Evolutionary conservation across 2,797 vertebrate genomes (phyloP).

Genomic region (Gymnoscopelus braueri): DNA sequence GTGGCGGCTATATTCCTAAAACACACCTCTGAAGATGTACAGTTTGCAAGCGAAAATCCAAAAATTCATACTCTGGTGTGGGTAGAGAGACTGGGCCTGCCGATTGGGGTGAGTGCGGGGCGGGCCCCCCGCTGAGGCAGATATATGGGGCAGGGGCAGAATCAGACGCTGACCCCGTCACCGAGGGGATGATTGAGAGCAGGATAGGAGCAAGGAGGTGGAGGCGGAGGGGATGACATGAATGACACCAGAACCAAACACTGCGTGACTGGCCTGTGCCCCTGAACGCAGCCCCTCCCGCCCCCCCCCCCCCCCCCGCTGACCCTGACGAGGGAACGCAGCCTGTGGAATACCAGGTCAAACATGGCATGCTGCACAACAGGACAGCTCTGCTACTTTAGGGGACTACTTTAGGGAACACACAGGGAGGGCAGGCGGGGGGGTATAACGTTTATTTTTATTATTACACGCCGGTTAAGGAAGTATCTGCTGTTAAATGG

Average conservation of each 20-base stretch:
- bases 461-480: neutral
- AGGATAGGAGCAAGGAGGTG: slow-evolving; percentile 36
- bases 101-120: slow-evolving; percentile 73
- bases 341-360: slow-evolving; percentile 68
- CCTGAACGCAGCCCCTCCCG: slow-evolving; percentile 40
- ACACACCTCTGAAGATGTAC: slow-evolving; percentile 73
- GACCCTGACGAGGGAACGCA: slow-evolving; percentile 59
- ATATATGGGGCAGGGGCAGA: slow-evolving; percentile 63
- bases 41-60: slow-evolving; percentile 75
- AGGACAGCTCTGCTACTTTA: slow-evolving; percentile 37
- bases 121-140: slow-evolving; percentile 69
- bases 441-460: neutral
- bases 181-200: slow-evolving; percentile 72
- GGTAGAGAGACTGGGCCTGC: slow-evolving; percentile 65
- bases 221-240: slow-evolving; percentile 22
- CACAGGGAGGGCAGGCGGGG: neutral
- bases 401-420: neutral
- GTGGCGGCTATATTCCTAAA: slow-evolving; percentile 73
- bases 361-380: slow-evolving; percentile 51
- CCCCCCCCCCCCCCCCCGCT: slow-evolving; percentile 17
- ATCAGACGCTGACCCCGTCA: slow-evolving; percentile 64
- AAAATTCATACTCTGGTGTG: slow-evolving; percentile 72
- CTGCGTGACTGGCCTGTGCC: slow-evolving; percentile 47
- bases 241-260: slow-evolving; percentile 69
- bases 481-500: neutral